Percentiles rank a stretch among this genome's conserved stretches.
Evolutionary conservation across 2,888 invertebrate genomes (phyloP).

Genomic region (Timandra comae): DNA sequence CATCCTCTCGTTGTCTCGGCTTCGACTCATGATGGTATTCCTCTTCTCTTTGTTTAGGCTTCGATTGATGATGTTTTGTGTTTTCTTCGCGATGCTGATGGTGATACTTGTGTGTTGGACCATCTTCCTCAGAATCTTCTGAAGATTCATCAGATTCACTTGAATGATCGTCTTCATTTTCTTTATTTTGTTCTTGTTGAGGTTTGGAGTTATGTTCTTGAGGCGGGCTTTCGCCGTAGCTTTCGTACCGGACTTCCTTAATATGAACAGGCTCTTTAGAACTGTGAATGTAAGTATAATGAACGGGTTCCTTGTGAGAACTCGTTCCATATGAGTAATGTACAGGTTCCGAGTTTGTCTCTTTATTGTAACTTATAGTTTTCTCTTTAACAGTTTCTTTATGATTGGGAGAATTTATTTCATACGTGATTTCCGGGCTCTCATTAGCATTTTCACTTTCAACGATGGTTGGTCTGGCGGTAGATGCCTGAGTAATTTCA

Average conservation of each 20-base stretch:
- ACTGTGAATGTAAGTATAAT: conserved; percentile 43
- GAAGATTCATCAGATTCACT: conserved; percentile 22
- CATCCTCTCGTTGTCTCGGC: conserved; percentile 25
- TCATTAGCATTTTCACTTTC: conserved; percentile 38
- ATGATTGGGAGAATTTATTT: conserved; percentile 57
- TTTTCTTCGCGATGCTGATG: conserved; percentile 14
- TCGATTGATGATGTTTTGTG: conserved; percentile 5
- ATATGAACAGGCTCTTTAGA: conserved; percentile 42
- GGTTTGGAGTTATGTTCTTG: conserved; percentile 44
- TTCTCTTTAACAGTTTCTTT: conserved; percentile 60
- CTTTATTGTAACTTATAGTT: conserved; percentile 55
- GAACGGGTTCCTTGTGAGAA: conserved; percentile 45
- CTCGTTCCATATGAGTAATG: conserved; percentile 48
- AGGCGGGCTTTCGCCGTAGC: conserved; percentile 41
- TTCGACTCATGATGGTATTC: conserved; percentile 13
- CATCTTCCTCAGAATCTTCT: conserved; percentile 25
- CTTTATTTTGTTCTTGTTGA: conserved; percentile 25
- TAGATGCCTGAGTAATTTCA: conserved; percentile 24
- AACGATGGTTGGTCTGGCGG: conserved; percentile 32
- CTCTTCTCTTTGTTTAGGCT: conserved; percentile 4
- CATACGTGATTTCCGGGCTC: conserved; percentile 52
- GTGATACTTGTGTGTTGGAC: conserved; percentile 15
- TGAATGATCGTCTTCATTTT: conserved; percentile 19
- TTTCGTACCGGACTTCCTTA: conserved; percentile 40
- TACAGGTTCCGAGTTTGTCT: conserved; percentile 52